Evolutionary conservation across 2,888 invertebrate genomes (phyloP), one percentile per base, ranked within the genome.

Genomic region (Eucriotettix oculatus): DNA sequence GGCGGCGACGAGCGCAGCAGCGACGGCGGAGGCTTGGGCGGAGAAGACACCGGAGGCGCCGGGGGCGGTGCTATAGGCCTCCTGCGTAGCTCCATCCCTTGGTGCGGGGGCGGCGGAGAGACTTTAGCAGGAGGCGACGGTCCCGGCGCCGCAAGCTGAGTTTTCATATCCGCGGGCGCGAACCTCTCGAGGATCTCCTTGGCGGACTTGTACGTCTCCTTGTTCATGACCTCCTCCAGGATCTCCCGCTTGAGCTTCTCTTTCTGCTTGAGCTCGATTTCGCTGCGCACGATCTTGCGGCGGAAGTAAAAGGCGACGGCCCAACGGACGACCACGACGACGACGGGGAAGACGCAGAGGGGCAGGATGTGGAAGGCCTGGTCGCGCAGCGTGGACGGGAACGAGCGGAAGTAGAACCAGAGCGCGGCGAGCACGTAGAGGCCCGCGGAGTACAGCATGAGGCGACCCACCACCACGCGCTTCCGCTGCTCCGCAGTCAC

Each of bases 181-280:
- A 86, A 94, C 71, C 88, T 90, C 72, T 92, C 87, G 61, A 95
- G 75, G 66, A 95, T 90, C 71, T 87, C 85, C 72, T 88, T 90
- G 9, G 94, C 94, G 68, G 86, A 89, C 78, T 97, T 98, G 72
- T 96, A 99, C 0, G 95, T 97, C 75, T 98, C 97, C 48, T 87
- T 97, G 70, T 98, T 96, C 85, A 92, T 96, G 43, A 99, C 96
- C 71, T 92, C 87, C 69, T 98, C 95, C 60, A 99, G 76, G 65
- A 97, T 85, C 71, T 87, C 85, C 71, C 85, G 88, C 70, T 92
- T 95, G 68, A 91, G 84, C n/a, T 83, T 82, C 67, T 83, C 79
- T 73, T 94, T 80, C 59, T 80, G 80, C 56, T 74, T 75, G 52
- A 92, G 74, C 71, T 86, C 86, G 60, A 80, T 77, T 70, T 87